Evolutionary conservation across 2,888 invertebrate genomes (phyloP).

Genomic region (Allophyes oxyacanthae): DNA sequence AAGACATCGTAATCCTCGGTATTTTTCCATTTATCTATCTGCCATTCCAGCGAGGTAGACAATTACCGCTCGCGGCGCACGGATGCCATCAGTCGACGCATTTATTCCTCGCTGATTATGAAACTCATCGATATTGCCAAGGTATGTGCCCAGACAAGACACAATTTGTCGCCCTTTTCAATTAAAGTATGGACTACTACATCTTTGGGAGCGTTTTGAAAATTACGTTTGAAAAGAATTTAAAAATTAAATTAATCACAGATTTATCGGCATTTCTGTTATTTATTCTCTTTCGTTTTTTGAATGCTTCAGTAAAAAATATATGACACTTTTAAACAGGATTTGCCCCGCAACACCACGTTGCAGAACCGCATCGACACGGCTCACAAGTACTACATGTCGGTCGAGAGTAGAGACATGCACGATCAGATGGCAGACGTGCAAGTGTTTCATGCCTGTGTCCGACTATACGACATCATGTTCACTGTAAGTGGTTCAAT

Average conservation of each 20-base stretch:
- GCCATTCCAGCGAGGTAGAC: conserved; percentile 77
- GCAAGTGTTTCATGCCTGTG: conserved; percentile 80
- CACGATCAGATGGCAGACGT: conserved; percentile 83
- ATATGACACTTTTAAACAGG: too few species aligned
- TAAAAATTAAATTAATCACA: too few species aligned
- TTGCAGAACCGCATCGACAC: conserved; percentile 72
- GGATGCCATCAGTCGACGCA: conserved; percentile 80
- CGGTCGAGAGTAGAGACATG: conserved; percentile 77
- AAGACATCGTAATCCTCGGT: background rate
- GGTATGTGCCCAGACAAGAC: conserved; percentile 56
- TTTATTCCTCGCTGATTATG: conserved; percentile 83
- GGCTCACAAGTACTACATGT: conserved; percentile 79
- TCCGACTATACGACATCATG: conserved; percentile 78
- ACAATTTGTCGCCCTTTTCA: too few species aligned
- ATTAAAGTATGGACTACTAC: too few species aligned
- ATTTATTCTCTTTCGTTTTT: too few species aligned
- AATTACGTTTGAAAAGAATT: too few species aligned
- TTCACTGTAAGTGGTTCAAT: conserved; percentile 68
- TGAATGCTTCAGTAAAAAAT: too few species aligned
- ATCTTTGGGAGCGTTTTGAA: too few species aligned
- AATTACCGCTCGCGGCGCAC: conserved; percentile 79
- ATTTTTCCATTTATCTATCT: conserved; percentile 16
- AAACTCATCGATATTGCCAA: conserved; percentile 85
- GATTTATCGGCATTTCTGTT: too few species aligned
- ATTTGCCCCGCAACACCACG: conserved; percentile 72